Base-by-base conservation (phyloP, 1,140 invertebrate species). In the Zaprionus capensis region DNA sequence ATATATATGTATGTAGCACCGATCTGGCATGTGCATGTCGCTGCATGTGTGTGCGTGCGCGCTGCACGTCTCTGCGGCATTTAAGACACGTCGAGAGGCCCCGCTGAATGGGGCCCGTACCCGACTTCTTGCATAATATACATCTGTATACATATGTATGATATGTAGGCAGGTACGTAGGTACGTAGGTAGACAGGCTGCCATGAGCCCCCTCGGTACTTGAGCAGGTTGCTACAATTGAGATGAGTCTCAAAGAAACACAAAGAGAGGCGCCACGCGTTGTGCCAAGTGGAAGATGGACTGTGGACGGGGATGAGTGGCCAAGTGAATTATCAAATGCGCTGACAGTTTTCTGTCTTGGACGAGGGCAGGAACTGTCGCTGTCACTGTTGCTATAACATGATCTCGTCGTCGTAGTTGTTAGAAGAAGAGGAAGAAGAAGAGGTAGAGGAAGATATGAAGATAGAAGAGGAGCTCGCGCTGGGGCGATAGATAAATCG, bases 71-170 rank as follows among this genome's bases (percentile, higher is more conserved):
- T 75, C 3, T 70, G 57, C 36, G 41, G 76, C 74, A 87, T 87
- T 85, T 88, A 76, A 82, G 73, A 76, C 82, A 82, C 75, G 77
- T 88, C 71, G 80, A 83, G 80, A 71, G 81, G 68, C 58, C 61
- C 34, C 38, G 55, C 64, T 62, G 72, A 72, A 76, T 71, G 69
- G 59, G 61, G 80, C 79, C 65, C 38, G 38, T 41, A 41, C 38
- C 38, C 85, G 78, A 84, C 85, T 88, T 88, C 84, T 88, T 88
- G 84, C 84, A 88, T 90, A 88, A 73, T 55, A 62, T 31, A 58
- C 14, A 28, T 26, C 12, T 36, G 15, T 26, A 41, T 15, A 56
- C 41, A 6, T 15, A 49, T 36, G 38, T 59, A 28, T 44, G n/a
- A 12, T 34, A 36, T 31, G 26, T 49, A 36, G 31, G 31, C 26